Conservation (phyloP, 1,140 invertebrate genomes). For the Heterodera schachtii region DNA sequence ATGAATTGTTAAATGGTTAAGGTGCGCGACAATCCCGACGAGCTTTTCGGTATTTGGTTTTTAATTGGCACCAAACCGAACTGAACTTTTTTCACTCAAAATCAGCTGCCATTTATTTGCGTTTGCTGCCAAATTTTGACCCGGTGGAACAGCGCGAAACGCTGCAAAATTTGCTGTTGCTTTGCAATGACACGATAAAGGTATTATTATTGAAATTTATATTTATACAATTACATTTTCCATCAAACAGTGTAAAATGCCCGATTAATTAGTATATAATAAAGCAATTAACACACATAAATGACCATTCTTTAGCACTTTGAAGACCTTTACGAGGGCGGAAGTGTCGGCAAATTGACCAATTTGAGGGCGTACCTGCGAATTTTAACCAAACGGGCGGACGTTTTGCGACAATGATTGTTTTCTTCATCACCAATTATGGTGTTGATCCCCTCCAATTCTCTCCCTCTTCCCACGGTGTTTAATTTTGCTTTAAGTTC, state of each 20-base stretch:
- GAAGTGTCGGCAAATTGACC: not conserved
- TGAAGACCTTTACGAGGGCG: not conserved
- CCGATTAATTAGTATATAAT: no score
- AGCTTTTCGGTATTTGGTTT: not conserved
- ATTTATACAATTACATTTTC: no score
- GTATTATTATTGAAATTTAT: not conserved
- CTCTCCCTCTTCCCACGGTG: no score
- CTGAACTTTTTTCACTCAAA: not conserved
- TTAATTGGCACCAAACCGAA: not conserved
- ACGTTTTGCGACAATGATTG: not conserved
- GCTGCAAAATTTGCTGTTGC: not conserved
- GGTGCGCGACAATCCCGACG: not conserved
- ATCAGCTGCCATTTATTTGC: constrained; percentile 6
- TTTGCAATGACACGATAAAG: not conserved
- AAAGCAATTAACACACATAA: no score
- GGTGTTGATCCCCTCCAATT: no score
- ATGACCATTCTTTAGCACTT: not conserved
- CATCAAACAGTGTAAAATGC: no score
- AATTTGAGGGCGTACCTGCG: not conserved
- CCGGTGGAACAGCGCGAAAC: not conserved
- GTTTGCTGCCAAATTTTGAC: not conserved
- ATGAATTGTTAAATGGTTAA: no score
- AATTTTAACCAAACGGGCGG: not conserved
- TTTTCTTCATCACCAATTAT: no score
- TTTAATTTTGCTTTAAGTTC: no score